These are phyloP conservation scores for Misgurnus mizolepis DNA, from an alignment of 2,113 vertebrate genomes.

Conservation along the genomic window DNA sequence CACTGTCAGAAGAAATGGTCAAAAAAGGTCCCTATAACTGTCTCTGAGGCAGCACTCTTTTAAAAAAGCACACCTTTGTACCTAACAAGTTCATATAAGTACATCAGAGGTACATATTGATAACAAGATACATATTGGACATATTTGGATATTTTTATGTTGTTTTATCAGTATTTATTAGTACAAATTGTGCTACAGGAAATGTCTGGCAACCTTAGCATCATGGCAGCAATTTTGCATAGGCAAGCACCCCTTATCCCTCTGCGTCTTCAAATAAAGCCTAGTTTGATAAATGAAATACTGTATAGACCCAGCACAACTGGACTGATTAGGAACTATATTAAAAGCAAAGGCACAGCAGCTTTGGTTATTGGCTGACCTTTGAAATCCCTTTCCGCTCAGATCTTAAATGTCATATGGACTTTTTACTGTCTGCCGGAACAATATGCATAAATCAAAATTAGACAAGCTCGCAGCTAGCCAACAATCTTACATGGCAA, in stretches of 20 bases:
- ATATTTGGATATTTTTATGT: too few relatives aligned
- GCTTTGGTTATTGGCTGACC: conserved; percentile 7
- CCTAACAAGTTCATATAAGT: too few relatives aligned
- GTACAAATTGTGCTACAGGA: too few relatives aligned
- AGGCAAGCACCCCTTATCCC: not conserved
- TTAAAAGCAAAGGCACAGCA: conserved; percentile 16
- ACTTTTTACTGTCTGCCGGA: conserved; percentile 25
- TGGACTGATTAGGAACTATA: conserved; percentile 33
- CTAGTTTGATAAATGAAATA: not conserved
- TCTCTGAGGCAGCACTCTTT: too few relatives aligned
- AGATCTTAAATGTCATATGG: conserved; percentile 26
- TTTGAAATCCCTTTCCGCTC: conserved; percentile 32
- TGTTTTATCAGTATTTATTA: too few relatives aligned
- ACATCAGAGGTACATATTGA: too few relatives aligned
- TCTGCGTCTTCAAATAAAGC: too few relatives aligned
- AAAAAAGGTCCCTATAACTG: too few relatives aligned
- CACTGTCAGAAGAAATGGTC: too few relatives aligned
- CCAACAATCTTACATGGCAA: not conserved
- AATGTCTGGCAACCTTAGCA: not conserved
- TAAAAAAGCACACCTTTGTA: too few relatives aligned
- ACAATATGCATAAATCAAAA: conserved; percentile 33
- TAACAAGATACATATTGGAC: too few relatives aligned
- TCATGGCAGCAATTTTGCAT: not conserved
- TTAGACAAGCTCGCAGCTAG: conserved; percentile 1
- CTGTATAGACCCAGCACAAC: not conserved